Base-by-base conservation (phyloP, 1,140 invertebrate genomes). In the Thalassaphorura encarpata region DNA sequence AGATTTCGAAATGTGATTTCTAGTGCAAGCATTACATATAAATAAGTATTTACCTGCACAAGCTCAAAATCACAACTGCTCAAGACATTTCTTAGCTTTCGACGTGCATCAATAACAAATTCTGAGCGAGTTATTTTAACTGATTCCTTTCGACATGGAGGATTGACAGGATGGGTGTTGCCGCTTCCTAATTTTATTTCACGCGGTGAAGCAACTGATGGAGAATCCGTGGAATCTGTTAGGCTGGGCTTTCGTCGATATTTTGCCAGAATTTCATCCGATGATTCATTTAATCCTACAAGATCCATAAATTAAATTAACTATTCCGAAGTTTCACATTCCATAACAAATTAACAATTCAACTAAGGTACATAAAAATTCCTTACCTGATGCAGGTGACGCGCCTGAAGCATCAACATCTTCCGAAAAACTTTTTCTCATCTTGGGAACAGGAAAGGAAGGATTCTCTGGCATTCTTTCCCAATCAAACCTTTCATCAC, bases 261-360 rank as follows among this genome's bases (percentile, higher is more conserved):
- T 69, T 96, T 97, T 24, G 88, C 91, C 61, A 97, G 77, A 67
- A 97, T 97, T 67, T 96, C 92, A 68, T 97, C 92, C 15, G 85
- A 82, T 36, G 80, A 81, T 71, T 90, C 88, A 53, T 41, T 36
- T 19, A 24, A n/a, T 26, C 40, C 52, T 63, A 27, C 47, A 31
- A 27, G 19, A 47, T n/a, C n/a, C n/a, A n/a, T n/a, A n/a, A n/a
- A n/a, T n/a, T n/a, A n/a, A n/a, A n/a, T n/a, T n/a, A n/a, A n/a
- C n/a, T n/a, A n/a, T n/a, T n/a, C n/a, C n/a, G n/a, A n/a, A n/a
- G n/a, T n/a, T n/a, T n/a, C n/a, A n/a, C n/a, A n/a, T n/a, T n/a
- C n/a, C n/a, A n/a, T n/a, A n/a, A n/a, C n/a, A n/a, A n/a, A n/a
- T n/a, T n/a, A n/a, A n/a, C n/a, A n/a, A n/a, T n/a, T n/a, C n/a